phyloP scores from a whole-genome alignment of 2,113 vertebrate genomes.

The Montifringilla adamsi region DNA sequence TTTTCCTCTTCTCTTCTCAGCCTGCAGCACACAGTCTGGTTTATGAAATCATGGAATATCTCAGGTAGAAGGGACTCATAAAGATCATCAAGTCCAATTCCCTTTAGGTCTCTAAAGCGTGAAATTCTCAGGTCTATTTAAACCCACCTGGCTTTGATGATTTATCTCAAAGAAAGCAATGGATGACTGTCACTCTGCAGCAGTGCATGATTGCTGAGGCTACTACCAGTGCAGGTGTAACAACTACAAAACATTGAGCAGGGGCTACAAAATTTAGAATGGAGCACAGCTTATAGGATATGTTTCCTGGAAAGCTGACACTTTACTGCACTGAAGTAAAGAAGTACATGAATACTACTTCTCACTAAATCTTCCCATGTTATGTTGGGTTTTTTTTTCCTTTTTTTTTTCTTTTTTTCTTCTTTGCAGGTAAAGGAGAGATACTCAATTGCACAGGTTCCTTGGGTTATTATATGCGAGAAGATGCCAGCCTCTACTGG shows the following conservation, averaged over 20 bases:
- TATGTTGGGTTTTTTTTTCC: background rate
- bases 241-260: background rate
- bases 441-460: conserved; percentile 72
- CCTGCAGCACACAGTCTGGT: background rate
- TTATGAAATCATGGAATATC: background rate
- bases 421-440: conserved; percentile 65
- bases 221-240: background rate
- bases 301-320: background rate
- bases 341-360: background rate
- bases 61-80: background rate
- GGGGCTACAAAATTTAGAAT: background rate
- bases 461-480: conserved; percentile 29
- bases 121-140: background rate
- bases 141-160: background rate
- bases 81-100: background rate
- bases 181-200: background rate
- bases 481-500: conserved; percentile 65
- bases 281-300: background rate
- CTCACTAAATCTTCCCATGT: background rate
- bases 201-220: background rate
- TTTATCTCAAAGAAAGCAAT: background rate
- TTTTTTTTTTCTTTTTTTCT: background rate
- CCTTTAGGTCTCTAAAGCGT: background rate
- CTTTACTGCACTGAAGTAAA: background rate
- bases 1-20: background rate